Conservation (phyloP, 2,888 invertebrate species). For the Synergus itoensis region DNA sequence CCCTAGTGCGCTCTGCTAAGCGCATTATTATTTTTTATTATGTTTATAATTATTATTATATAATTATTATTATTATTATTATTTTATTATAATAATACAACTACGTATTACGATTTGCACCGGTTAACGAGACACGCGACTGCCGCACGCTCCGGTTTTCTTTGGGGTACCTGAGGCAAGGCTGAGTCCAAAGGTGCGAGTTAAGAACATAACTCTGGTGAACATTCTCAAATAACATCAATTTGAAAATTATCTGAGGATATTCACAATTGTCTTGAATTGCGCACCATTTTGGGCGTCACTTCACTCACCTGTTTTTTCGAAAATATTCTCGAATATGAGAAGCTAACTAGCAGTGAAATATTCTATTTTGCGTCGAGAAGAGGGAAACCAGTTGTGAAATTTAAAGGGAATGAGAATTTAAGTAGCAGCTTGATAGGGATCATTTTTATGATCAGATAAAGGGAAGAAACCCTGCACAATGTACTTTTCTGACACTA, state of each 20-base stretch:
- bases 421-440: no score
- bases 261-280: conserved; percentile 22
- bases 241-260: not conserved
- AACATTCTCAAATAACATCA: conserved; percentile 11
- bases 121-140: conserved; percentile 40
- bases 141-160: conserved; percentile 40
- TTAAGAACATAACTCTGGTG: conserved; percentile 12
- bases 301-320: conserved; percentile 27
- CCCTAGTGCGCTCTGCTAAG: conserved; percentile 49
- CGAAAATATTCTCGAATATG: conserved; percentile 22
- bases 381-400: not conserved
- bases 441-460: no score
- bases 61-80: conserved; percentile 53
- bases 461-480: no score
- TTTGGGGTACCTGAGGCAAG: conserved; percentile 41
- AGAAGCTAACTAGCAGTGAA: not conserved
- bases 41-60: conserved; percentile 43
- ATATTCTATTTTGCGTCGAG: not conserved
- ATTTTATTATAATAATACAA: conserved; percentile 49
- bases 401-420: no score
- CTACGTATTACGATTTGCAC: conserved; percentile 35
- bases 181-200: conserved; percentile 23
- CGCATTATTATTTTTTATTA: conserved; percentile 52
- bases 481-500: no score
- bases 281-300: conserved; percentile 30